Base-by-base conservation (phyloP, 2,797 vertebrate species). In the Gymnothorax reevesii region DNA sequence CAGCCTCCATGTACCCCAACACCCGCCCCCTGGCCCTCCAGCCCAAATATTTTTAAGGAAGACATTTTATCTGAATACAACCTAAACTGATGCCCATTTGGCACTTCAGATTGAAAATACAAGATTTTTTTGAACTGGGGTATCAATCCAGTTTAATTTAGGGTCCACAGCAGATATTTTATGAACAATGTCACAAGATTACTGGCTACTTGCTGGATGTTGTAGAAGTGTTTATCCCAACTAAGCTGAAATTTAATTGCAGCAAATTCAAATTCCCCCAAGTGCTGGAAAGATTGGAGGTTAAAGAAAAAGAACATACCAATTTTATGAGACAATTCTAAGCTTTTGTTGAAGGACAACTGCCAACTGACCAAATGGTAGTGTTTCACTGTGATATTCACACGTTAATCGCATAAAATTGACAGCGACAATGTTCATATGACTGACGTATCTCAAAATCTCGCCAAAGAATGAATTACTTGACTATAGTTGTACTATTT, bases 1-100 rank as follows among this genome's bases (percentile, higher is more conserved):
- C 33, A 20, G 49, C 52, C 49, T 7, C 71, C n/a, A 4, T 10
- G 3, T 25, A n/a, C 27, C 71, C 7, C 52, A 20, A 5, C 42
- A 8, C 42, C 79, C 12, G 20, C 6, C 54, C 79, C 22, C 33
- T 22, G 7, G 3, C 20, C 7, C 1, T 20, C 7, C 73, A 25
- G 12, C 25, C 17, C n/a, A 54, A 20, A 73, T 55, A 82, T 52
- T 62, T 42, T 82, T 49, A 54, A 86, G n/a, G 4, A 57, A 60
- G 59, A 62, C 60, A 20, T 17, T 79, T 52, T 22, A 22, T 66
- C 27, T 42, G 54, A 77, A 60, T 73, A 57, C 49, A 33, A 27
- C 27, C 62, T 75, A 87, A 71, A 87, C 55, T 84, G 49, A 15
- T 4, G n/a, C 82, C 73, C 33, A 73, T 8, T 49, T 27, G 22